Percentiles rank a stretch among this genome's conserved stretches.
These are phyloP conservation scores for Botia almorhae DNA, from an alignment of 2,797 vertebrate species.

Conservation along the genomic window DNA sequence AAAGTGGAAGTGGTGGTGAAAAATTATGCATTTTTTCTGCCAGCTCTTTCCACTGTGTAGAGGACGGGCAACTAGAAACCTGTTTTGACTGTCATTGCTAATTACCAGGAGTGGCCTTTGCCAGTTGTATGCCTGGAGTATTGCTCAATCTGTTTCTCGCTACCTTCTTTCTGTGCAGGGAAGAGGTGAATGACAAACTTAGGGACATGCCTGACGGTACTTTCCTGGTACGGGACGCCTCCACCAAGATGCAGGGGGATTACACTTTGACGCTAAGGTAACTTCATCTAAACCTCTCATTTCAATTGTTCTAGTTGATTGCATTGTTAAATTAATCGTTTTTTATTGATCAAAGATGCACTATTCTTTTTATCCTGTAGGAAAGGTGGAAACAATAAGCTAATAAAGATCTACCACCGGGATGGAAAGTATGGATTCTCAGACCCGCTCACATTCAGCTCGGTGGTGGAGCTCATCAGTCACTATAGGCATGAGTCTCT, in stretches of 20 bases:
- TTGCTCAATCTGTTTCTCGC: constrained; percentile 26
- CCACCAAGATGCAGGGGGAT: constrained; percentile 95
- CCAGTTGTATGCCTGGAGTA: not conserved
- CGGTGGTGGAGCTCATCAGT: constrained; percentile 93
- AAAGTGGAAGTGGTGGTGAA: constrained; percentile 6
- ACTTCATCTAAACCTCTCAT: constrained; percentile 1
- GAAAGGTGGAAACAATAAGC: constrained; percentile 96
- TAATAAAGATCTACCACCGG: constrained; percentile 96
- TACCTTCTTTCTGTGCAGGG: constrained; percentile 75
- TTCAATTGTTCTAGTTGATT: constrained; percentile 54
- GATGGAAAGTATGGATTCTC: constrained; percentile 95
- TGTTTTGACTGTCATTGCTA: constrained; percentile 38
- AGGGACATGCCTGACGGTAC: constrained; percentile 96
- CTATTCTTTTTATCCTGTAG: constrained; percentile 69
- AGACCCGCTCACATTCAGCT: constrained; percentile 90
- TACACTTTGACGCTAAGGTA: constrained; percentile 94
- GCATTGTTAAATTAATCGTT: not conserved
- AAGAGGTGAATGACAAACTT: constrained; percentile 94
- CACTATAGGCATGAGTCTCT: constrained; percentile 94
- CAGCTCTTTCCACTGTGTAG: not conserved
- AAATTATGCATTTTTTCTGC: not conserved
- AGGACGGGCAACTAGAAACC: not conserved
- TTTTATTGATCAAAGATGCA: constrained; percentile 5
- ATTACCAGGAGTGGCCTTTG: constrained; percentile 17
- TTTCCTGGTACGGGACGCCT: constrained; percentile 93